Percentiles rank a stretch among this genome's conserved stretches.
Conservation (phyloP, 37 sponge, comb jelly and placozoan genomes). For the Cliona cf. orientalis region DNA sequence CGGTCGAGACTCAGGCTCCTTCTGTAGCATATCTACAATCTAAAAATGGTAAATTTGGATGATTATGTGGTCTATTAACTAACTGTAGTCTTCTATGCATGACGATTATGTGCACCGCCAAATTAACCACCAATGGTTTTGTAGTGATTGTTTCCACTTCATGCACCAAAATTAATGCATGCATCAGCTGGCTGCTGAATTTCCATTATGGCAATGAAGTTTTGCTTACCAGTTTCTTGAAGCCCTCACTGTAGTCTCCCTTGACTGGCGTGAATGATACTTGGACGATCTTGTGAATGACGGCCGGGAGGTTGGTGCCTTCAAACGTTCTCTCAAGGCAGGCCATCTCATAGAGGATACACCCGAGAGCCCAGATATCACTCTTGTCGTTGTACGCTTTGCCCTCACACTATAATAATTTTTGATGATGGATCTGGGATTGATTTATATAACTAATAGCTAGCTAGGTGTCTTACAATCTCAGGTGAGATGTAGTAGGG, state of each 20-base stretch:
- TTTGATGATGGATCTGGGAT: background rate
- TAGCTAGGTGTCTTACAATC: conserved; percentile 61
- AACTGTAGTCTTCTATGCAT: no score
- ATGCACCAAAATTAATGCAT: no score
- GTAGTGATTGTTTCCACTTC: background rate
- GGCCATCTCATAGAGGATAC: conserved; percentile 80
- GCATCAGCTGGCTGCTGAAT: no score
- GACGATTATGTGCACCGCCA: no score
- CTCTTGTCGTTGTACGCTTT: conserved; percentile 91
- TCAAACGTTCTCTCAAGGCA: conserved; percentile 91
- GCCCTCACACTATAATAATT: conserved; percentile 82
- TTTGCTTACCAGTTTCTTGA: conserved; percentile 69
- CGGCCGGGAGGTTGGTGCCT: conserved; percentile 92
- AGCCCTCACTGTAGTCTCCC: conserved; percentile 75
- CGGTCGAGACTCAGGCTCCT: conserved; percentile 75
- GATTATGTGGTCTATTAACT: background rate
- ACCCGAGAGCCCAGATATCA: conserved; percentile 71
- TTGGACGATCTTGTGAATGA: conserved; percentile 94
- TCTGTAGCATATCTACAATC: conserved; percentile 76
- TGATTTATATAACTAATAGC: background rate
- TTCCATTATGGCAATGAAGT: background rate
- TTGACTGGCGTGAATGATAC: conserved; percentile 73
- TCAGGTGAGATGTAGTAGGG: conserved; percentile 99
- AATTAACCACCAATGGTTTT: no score
- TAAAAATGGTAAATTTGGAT: background rate